Evolutionary conservation across 2,113 vertebrate species (phyloP).

Genomic region (Podilymbus podiceps): DNA sequence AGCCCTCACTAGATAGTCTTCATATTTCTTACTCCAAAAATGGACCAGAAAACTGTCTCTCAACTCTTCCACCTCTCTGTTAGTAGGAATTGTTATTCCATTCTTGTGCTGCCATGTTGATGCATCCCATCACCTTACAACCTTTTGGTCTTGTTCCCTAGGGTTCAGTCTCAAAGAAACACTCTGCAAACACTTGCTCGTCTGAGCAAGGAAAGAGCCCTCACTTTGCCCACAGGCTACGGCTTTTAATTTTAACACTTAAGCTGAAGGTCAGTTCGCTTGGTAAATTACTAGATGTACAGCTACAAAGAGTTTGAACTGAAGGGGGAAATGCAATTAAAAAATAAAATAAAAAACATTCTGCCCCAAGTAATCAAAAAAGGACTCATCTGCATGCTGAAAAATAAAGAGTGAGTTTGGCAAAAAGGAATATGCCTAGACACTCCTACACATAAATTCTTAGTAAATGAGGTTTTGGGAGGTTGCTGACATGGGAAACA

Average conservation of each 20-base stretch:
- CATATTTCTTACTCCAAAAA: neutral
- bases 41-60: neutral
- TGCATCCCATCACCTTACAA: neutral
- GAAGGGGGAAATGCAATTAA: neutral
- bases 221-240: neutral
- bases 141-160: neutral
- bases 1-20: neutral
- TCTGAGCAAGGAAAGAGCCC: neutral
- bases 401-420: neutral
- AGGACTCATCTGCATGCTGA: neutral
- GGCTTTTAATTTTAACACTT: neutral
- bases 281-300: neutral
- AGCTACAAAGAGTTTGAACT: neutral
- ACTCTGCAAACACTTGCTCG: neutral
- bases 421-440: conserved; percentile 14
- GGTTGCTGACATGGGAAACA: neutral
- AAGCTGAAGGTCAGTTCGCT: rapidly evolving
- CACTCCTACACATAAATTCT: conserved; percentile 3
- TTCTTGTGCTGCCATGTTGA: neutral
- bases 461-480: conserved; percentile 40
- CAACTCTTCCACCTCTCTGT: neutral
- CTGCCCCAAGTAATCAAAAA: neutral
- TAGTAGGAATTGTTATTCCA: neutral
- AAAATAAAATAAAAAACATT: neutral
- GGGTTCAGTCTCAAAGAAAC: neutral